A percentile compares a stretch with the other conserved stretches of the same genome.
These are phyloP conservation scores for Caenorhabditis sp. DNA, from an alignment of 2,888 invertebrate species.

Conservation along the genomic window DNA sequence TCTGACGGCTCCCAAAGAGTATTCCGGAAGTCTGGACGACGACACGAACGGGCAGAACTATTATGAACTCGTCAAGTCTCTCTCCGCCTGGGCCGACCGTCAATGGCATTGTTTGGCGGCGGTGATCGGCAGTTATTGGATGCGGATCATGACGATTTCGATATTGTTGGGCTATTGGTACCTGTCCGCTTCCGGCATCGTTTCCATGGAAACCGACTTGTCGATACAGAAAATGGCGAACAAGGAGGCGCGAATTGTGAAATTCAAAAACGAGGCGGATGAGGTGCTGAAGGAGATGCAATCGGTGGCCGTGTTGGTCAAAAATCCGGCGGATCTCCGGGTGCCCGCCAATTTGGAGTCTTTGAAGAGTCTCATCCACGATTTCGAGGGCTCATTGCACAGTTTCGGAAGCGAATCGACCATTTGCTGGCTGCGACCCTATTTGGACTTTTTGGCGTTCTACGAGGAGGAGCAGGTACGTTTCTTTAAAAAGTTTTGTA, in stretches of 20 bases:
- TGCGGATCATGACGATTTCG: conserved; percentile 46
- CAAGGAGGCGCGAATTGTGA: conserved; percentile 56
- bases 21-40: conserved; percentile 50
- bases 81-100: conserved; percentile 47
- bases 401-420: conserved; percentile 66
- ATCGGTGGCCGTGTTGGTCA: conserved; percentile 63
- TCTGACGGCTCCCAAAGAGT: conserved; percentile 65
- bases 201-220: conserved; percentile 65
- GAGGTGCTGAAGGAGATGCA: conserved; percentile 60
- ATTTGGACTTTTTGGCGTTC: conserved; percentile 64
- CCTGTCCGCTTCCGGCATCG: conserved; percentile 61
- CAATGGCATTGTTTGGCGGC: conserved; percentile 60
- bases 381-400: conserved; percentile 47
- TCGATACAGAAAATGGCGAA: conserved; percentile 68
- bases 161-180: conserved; percentile 65
- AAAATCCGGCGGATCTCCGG: conserved; percentile 61
- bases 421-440: conserved; percentile 64
- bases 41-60: no score
- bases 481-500: no score
- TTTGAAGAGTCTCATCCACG: conserved; percentile 42
- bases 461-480: conserved; percentile 60
- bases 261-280: conserved; percentile 65
- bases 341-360: conserved; percentile 40
- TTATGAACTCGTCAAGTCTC: conserved; percentile 34
- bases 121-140: conserved; percentile 52